Evolutionary conservation across 53 echinoderm and acorn worm species (phyloP).

Genomic region (Holothuria scabra): DNA sequence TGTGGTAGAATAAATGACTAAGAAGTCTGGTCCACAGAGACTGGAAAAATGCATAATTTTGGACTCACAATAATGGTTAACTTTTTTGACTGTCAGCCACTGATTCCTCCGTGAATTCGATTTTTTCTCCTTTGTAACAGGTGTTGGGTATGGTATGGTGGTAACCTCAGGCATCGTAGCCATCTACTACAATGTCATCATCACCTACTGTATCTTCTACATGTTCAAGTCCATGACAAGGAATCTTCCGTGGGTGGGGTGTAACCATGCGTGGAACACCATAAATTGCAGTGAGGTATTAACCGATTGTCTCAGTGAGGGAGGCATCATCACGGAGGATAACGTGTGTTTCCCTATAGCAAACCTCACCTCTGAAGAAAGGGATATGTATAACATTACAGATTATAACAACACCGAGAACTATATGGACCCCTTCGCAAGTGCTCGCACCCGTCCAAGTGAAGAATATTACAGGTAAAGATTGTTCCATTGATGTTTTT

Average conservation of each 20-base stretch:
- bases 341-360: constrained; percentile 59
- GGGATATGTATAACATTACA: constrained; percentile 73
- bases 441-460: constrained; percentile 65
- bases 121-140: constrained; percentile 43
- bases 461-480: constrained; percentile 85
- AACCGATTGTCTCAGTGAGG: constrained; percentile 66
- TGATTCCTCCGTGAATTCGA: too few species aligned
- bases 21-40: too few species aligned
- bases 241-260: constrained; percentile 87
- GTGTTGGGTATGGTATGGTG: constrained; percentile 97
- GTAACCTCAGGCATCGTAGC: constrained; percentile 83
- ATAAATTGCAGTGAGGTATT: constrained; percentile 77
- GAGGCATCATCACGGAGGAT: constrained; percentile 71
- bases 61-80: not conserved
- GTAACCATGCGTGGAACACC: constrained; percentile 89
- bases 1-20: too few species aligned
- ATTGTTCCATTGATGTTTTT: too few species aligned
- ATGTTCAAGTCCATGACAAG: constrained; percentile 90
- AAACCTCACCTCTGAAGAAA: constrained; percentile 67
- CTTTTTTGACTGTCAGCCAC: not conserved
- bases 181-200: constrained; percentile 97
- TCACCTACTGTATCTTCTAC: constrained; percentile 97
- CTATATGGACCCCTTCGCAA: constrained; percentile 77
- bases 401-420: constrained; percentile 38
- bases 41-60: not conserved